Base-by-base conservation (phyloP, 2,888 invertebrate genomes). In the Hypomecis punctinalis region DNA sequence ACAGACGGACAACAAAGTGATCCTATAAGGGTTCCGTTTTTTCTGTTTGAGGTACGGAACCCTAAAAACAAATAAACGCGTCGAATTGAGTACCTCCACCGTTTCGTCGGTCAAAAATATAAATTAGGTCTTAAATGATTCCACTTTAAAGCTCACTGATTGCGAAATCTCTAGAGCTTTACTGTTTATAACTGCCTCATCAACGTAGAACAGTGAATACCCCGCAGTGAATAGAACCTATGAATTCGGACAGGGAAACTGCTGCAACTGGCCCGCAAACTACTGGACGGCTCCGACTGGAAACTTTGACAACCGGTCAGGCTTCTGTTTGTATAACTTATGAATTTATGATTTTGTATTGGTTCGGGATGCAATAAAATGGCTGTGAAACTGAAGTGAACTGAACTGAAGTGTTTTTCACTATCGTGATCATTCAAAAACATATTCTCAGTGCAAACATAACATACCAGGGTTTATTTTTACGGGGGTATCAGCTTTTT, bases 301-400 rank as follows among this genome's bases (percentile, higher is more conserved):
- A 65, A 88, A 88, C 82, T 88, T 89, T 82, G 87, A 88, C 88
- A 86, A 79, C 77, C 68, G 11, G 39, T 49, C 77, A 77, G 78
- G 75, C 73, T 77, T 76, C 76, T 81, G 84, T 83, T 83, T 80
- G 77, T 78, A 79, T 56, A 35, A 49, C 81, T 79, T 77, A 77
- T 77, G 76, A 79, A 75, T 52, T 48, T 13, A 49, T 33, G 47
- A 9, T 33, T 46, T 46, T 13, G 4, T 23, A 46, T 46, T 46
- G 13, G 23, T 46, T 13, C n/a, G 10, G 6, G 35, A 11, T 23
- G 23, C 23, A 23, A 23, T 6, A 11, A 9, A 10, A 5, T 43
- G 5, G 43, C 11, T 11, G 5, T 43, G 43, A 5, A 13, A n/a
- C 47, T 33, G 23, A 5, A 43, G 9, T 43, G 5, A 10, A 43